Conservation (phyloP, 2,888 invertebrate genomes). For the Apocheima hispidaria region DNA sequence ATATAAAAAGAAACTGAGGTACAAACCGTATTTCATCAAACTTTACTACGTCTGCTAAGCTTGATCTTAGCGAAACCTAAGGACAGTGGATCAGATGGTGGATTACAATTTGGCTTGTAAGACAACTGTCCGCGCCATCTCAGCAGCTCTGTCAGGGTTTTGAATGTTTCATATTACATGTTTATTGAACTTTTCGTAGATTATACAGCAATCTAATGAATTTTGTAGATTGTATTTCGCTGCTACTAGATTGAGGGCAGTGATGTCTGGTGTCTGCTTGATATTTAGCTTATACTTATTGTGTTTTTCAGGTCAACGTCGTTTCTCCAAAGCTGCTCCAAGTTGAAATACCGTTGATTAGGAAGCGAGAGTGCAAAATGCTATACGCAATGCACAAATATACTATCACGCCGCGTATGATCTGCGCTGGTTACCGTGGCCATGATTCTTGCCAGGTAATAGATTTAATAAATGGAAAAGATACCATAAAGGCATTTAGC, state of each 20-base stretch:
- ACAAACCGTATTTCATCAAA: too few relatives aligned
- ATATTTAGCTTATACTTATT: not conserved
- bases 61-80: too few relatives aligned
- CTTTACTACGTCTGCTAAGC: too few relatives aligned
- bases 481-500: too few relatives aligned
- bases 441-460: conserved; percentile 55
- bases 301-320: conserved; percentile 37
- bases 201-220: not conserved
- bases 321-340: conserved; percentile 48
- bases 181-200: too few relatives aligned
- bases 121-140: too few relatives aligned
- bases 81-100: too few relatives aligned
- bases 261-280: not conserved
- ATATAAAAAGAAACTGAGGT: too few relatives aligned
- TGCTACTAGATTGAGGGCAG: not conserved
- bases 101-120: too few relatives aligned
- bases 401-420: conserved; percentile 47
- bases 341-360: conserved; percentile 48
- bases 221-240: not conserved
- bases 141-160: too few relatives aligned
- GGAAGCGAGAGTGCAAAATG: conserved; percentile 35
- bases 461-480: not conserved
- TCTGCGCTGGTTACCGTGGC: conserved; percentile 57
- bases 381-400: conserved; percentile 31
- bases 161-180: too few relatives aligned